These are phyloP conservation scores for Scomberomorus guttatus DNA, from an alignment of 2,797 vertebrate genomes.

Conservation along the genomic window DNA sequence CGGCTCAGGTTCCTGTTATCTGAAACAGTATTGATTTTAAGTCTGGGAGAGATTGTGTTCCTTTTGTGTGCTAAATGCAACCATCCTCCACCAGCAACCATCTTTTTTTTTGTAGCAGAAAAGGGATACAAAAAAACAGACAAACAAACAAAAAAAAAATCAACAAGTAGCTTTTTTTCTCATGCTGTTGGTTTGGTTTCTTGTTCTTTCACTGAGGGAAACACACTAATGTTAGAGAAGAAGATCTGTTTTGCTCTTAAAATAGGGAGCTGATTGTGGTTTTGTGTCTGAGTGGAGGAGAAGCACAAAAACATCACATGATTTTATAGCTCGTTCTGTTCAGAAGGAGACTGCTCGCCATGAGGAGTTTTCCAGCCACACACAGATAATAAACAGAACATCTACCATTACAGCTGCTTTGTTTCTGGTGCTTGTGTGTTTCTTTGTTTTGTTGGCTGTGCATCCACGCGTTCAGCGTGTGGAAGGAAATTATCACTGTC, in stretches of 20 bases:
- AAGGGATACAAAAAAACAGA: background rate
- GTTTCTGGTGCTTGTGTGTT: background rate
- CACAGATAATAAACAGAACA: constrained; percentile 15
- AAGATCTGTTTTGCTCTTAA: constrained; percentile 37
- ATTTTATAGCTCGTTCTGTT: constrained; percentile 24
- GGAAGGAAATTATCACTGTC: constrained; percentile 16
- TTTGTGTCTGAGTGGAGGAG: constrained; percentile 18
- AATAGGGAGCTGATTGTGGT: constrained; percentile 20
- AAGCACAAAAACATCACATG: constrained; percentile 38
- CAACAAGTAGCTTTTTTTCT: background rate
- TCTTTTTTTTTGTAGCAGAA: background rate
- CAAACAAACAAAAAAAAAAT: constrained; percentile 24
- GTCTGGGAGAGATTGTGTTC: constrained; percentile 29
- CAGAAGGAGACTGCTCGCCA: background rate
- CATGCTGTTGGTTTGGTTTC: constrained; percentile 8
- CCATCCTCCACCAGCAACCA: background rate
- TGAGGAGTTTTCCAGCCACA: constrained; percentile 14
- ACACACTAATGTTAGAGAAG: background rate
- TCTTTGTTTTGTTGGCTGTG: constrained; percentile 6
- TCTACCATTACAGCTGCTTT: constrained; percentile 4
- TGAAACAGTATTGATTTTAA: constrained; percentile 50
- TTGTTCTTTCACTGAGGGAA: constrained; percentile 10
- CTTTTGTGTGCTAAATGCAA: constrained; percentile 29
- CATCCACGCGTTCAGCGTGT: constrained; percentile 32
- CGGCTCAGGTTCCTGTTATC: constrained; percentile 65